A percentile compares a stretch with the other conserved stretches of the same genome.
These are phyloP conservation scores for Tupiocoris notatus DNA, from an alignment of 2,888 invertebrate species.

Conservation along the genomic window DNA sequence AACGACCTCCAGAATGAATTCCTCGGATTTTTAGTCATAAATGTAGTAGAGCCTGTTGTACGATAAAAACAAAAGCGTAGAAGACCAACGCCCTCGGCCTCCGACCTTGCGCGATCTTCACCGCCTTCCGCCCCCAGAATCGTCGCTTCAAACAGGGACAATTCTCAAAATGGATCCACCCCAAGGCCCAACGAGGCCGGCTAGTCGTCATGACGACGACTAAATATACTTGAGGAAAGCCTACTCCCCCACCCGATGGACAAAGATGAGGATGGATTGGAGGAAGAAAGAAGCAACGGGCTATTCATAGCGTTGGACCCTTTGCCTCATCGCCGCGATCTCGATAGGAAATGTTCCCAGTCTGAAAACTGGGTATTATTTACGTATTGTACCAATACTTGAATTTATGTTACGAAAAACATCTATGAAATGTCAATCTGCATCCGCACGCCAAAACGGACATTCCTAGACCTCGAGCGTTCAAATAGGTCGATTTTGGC, in stretches of 20 bases:
- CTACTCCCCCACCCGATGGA: constrained; percentile 14
- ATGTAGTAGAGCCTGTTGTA: too few relatives aligned
- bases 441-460: too few relatives aligned
- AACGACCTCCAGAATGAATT: too few relatives aligned
- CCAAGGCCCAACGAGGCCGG: constrained; percentile 28
- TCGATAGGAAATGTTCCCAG: background rate
- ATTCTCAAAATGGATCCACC: constrained; percentile 23
- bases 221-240: constrained; percentile 9
- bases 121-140: constrained; percentile 6
- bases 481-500: too few relatives aligned
- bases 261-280: background rate
- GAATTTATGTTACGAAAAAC: too few relatives aligned
- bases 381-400: too few relatives aligned
- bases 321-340: constrained; percentile 4
- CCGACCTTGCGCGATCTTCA: background rate
- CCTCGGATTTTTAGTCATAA: too few relatives aligned
- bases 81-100: background rate
- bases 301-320: constrained; percentile 26
- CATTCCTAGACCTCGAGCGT: too few relatives aligned
- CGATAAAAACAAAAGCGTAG: background rate
- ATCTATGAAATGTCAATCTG: too few relatives aligned
- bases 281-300: background rate
- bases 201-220: constrained; percentile 30
- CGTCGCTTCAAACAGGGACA: constrained; percentile 8
- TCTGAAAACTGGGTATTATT: too few relatives aligned